phyloP scores from a whole-genome alignment of 2,888 invertebrate genomes.

The Tethea ocularis region DNA sequence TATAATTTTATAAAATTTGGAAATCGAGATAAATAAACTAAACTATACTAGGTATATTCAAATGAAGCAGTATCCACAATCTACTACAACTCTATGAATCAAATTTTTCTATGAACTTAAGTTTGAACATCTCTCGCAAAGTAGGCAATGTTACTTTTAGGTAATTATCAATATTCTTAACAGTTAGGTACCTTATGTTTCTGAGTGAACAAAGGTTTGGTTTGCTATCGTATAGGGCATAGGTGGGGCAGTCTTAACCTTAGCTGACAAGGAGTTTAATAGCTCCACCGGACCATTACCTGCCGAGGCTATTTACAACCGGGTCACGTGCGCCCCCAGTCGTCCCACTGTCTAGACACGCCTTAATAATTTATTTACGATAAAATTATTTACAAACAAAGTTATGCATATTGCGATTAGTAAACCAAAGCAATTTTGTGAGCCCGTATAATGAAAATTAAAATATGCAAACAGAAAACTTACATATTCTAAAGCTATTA shows the following conservation, averaged over 20 bases:
- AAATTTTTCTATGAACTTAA: no score
- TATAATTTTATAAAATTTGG: no score
- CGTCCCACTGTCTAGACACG: slow-evolving; percentile 33
- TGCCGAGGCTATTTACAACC: slow-evolving; percentile 29
- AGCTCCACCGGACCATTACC: slow-evolving; percentile 33
- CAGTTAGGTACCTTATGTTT: not conserved
- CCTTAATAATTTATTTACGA: slow-evolving; percentile 25
- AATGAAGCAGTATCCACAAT: no score
- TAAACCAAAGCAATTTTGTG: not conserved
- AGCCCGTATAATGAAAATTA: no score
- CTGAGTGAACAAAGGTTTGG: not conserved
- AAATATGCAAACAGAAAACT: no score
- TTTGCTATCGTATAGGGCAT: not conserved
- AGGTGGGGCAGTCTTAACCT: slow-evolving; percentile 18
- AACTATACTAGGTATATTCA: no score
- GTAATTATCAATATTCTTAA: not conserved
- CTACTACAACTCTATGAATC: no score
- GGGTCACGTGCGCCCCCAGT: slow-evolving; percentile 34
- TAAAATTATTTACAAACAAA: not conserved
- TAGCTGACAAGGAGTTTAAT: slow-evolving; percentile 31
- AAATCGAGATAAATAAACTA: no score
- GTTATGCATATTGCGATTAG: not conserved
- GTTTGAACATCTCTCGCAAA: not conserved
- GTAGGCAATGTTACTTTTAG: not conserved
- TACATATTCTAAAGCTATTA: no score